phyloP scores from a whole-genome alignment of 1,140 invertebrate genomes.

The Cephus cinctus region DNA sequence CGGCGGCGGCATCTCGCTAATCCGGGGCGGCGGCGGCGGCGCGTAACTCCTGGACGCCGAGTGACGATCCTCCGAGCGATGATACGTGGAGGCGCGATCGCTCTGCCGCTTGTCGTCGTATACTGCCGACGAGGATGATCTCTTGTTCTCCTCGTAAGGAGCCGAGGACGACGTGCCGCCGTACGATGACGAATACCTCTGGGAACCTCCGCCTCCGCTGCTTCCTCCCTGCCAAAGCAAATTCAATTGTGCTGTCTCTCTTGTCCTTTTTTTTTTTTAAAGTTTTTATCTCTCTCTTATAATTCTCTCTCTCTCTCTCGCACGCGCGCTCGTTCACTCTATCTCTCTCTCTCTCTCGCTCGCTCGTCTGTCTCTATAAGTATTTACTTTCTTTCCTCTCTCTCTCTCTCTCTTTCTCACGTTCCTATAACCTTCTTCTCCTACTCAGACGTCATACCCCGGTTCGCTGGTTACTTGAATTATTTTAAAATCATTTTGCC shows the following conservation, averaged over 20 bases:
- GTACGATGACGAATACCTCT: constrained; percentile 46
- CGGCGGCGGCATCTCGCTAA: constrained; percentile 44
- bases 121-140: constrained; percentile 41
- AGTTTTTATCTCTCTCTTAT: constrained; percentile 26
- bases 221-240: constrained; percentile 53
- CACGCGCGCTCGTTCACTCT: no score
- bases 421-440: constrained; percentile 17
- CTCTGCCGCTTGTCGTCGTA: constrained; percentile 51
- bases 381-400: constrained; percentile 17
- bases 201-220: constrained; percentile 44
- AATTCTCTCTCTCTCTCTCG: constrained; percentile 24
- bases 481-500: no score
- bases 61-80: constrained; percentile 50
- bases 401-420: constrained; percentile 21
- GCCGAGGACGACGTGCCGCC: constrained; percentile 40
- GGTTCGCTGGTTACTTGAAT: no score
- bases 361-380: constrained; percentile 12
- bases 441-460: no score
- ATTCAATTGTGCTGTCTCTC: constrained; percentile 51
- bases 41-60: constrained; percentile 47
- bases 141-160: constrained; percentile 47
- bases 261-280: constrained; percentile 16
- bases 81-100: constrained; percentile 47
- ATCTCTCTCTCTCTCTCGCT: constrained; percentile 14
- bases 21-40: constrained; percentile 41